Evolutionary conservation across 2,888 invertebrate species (phyloP), one percentile per base, ranked within the genome.

Genomic region (Strigamia crassipes): DNA sequence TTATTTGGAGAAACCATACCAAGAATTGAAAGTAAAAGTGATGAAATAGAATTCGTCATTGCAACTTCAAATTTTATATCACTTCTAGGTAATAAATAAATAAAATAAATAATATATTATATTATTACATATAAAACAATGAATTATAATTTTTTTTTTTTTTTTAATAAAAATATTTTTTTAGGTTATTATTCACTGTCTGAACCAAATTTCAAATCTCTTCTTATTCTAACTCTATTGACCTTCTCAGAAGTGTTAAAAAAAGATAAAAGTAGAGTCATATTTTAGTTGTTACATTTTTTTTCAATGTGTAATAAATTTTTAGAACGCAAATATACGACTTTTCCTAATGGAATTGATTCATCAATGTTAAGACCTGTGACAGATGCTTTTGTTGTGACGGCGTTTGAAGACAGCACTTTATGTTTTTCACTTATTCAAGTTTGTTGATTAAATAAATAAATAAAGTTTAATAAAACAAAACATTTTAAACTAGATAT

Each of bases 1-100:
- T 27, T 66, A 66, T 66, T 31, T 31, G 66, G 27, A 4, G 66
- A 66, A 10, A 66, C 66, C 21, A 66, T 10, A 31, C 31, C 13
- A 66, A 23, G 66, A 66, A 27, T 3, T 66, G 66, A 66, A 66
- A 31, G 27, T 31, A 66, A 13, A 66, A 66, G 66, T 66, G 66
- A 66, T 15, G 66, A 66, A 66, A 66, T 66, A 5, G 66, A 66
- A 23, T 66, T 9, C 27, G 8, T 66, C 13, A 13, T 31, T 13
- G 13, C 23, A 3, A 66, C 66, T 27, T 9, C 66, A 27, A 27
- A 66, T 66, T 66, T 66, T 66, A 6, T 66, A 27, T 66, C 66
- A 6, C 12, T 66, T 6, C 66, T 66, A 27, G 66, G 66, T 66
- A 66, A 51, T 18, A 51, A 51, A 1, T 6, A 23, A 27, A 66